Conservation (phyloP, 1,140 invertebrate genomes). For the Drosophila murphyi region DNA sequence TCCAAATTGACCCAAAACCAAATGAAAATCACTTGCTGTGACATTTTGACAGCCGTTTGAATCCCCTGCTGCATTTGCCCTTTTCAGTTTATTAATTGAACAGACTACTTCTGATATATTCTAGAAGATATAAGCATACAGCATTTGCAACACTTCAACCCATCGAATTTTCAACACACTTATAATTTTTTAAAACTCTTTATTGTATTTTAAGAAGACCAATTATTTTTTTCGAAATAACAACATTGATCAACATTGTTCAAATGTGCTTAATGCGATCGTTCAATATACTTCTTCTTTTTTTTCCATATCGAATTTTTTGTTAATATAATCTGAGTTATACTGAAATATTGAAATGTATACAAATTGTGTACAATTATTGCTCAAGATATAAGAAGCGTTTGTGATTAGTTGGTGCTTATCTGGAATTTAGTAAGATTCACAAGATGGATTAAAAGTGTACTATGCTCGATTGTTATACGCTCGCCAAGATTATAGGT, state of each 20-base stretch:
- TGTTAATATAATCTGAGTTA: not conserved
- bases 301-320: not conserved
- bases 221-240: not conserved
- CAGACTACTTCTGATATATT: conserved; percentile 17
- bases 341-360: too few species aligned
- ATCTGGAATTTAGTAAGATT: too few species aligned
- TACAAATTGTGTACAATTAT: too few species aligned
- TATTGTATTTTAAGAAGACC: not conserved
- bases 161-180: not conserved
- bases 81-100: conserved; percentile 47
- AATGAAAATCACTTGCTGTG: conserved; percentile 65
- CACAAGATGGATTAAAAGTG: conserved; percentile 11
- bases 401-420: not conserved
- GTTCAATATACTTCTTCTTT: too few species aligned
- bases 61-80: conserved; percentile 8
- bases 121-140: conserved; percentile 4
- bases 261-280: too few species aligned
- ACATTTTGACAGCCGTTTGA: conserved; percentile 67
- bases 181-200: not conserved
- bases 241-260: too few species aligned
- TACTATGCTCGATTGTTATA: not conserved
- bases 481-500: conserved; percentile 22
- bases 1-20: conserved; percentile 46
- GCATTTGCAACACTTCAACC: not conserved
- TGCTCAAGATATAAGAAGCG: not conserved